These are phyloP conservation scores for Gymnocheta viridis DNA, from an alignment of 2,888 invertebrate genomes.

Conservation along the genomic window DNA sequence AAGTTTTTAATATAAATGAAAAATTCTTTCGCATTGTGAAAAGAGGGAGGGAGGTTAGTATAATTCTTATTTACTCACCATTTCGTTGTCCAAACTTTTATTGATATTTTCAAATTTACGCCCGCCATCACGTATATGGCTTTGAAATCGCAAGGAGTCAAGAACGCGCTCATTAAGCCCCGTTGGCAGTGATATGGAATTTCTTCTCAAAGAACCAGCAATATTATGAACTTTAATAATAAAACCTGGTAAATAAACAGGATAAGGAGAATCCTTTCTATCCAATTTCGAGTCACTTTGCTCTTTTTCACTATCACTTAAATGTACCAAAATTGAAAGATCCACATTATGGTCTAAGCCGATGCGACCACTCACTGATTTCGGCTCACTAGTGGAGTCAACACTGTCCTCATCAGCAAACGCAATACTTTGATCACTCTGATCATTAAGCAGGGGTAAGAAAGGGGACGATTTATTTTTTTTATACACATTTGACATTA, in stretches of 20 bases:
- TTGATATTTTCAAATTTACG: constrained; percentile 31
- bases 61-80: constrained; percentile 33
- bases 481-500: constrained; percentile 53
- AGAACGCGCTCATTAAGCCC: constrained; percentile 80
- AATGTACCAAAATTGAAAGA: constrained; percentile 71
- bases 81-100: constrained; percentile 21
- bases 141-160: constrained; percentile 83
- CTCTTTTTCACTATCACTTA: constrained; percentile 70
- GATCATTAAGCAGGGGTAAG: constrained; percentile 50
- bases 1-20: background rate
- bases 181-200: constrained; percentile 67
- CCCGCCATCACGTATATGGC: constrained; percentile 73
- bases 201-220: constrained; percentile 70
- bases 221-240: constrained; percentile 63
- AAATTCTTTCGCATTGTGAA: background rate
- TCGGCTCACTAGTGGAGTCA: constrained; percentile 1
- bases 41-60: too few species aligned
- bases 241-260: constrained; percentile 45
- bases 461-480: constrained; percentile 33
- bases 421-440: constrained; percentile 57
- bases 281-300: constrained; percentile 51
- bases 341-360: constrained; percentile 72
- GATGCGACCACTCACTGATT: constrained; percentile 48
- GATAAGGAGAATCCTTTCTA: constrained; percentile 4
- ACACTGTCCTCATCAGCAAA: constrained; percentile 59